Evolutionary conservation across 53 echinoderm and acorn worm genomes (phyloP).

Genomic region (Stichopus horrens): DNA sequence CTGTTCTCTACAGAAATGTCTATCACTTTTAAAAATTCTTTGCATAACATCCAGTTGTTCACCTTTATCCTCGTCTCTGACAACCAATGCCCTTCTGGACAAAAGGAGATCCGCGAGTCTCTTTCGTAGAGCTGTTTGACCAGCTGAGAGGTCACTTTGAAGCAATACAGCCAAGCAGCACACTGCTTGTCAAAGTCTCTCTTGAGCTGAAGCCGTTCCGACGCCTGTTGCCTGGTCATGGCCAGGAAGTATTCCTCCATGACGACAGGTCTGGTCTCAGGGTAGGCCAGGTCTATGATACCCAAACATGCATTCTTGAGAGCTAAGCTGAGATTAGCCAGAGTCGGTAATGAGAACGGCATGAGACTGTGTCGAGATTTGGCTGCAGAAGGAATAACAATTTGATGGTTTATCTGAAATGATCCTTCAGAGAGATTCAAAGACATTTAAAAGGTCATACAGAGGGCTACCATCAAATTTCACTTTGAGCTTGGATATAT

Average conservation of each 20-base stretch:
- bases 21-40: neutral
- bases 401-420: too few relatives aligned
- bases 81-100: constrained; percentile 84
- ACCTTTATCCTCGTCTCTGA: constrained; percentile 44
- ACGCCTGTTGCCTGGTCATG: constrained; percentile 70
- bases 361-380: constrained; percentile 67
- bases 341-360: constrained; percentile 81
- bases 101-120: constrained; percentile 77
- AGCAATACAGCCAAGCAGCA: constrained; percentile 88
- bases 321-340: constrained; percentile 77
- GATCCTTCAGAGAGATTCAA: too few relatives aligned
- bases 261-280: constrained; percentile 73
- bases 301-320: constrained; percentile 88
- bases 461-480: too few relatives aligned
- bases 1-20: neutral
- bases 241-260: constrained; percentile 80
- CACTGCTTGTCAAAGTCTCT: constrained; percentile 55
- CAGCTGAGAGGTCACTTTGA: constrained; percentile 89
- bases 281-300: constrained; percentile 91
- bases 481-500: too few relatives aligned
- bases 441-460: too few relatives aligned
- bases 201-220: constrained; percentile 46
- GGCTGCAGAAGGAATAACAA: constrained; percentile 31
- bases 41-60: neutral
- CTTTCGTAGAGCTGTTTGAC: constrained; percentile 89